These are phyloP conservation scores for Rhynchonycteris naso DNA, from an alignment of 2,797 vertebrate genomes.

Conservation along the genomic window DNA sequence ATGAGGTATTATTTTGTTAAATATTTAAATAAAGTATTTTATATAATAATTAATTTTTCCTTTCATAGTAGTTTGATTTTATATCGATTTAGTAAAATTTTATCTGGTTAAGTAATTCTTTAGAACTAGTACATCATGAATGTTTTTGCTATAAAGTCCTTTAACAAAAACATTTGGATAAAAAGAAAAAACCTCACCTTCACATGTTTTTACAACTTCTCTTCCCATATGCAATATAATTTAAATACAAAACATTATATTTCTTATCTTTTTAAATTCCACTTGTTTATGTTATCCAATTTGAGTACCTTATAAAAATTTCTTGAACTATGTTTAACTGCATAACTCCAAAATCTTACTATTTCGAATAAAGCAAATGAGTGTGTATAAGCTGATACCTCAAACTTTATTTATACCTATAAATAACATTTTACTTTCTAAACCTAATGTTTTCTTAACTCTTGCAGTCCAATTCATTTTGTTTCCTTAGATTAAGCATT, in stretches of 20 bases:
- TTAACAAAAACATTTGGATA: neutral
- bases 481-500: neutral
- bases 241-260: neutral
- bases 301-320: neutral
- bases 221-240: neutral
- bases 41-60: neutral
- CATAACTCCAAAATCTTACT: neutral
- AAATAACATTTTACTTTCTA: neutral
- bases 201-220: neutral
- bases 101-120: neutral
- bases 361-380: neutral
- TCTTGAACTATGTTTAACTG: neutral
- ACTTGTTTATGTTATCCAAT: neutral
- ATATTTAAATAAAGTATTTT: neutral
- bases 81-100: neutral
- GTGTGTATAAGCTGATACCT: neutral
- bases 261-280: neutral
- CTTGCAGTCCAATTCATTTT: neutral
- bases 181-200: neutral
- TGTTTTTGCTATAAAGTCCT: neutral
- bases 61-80: neutral
- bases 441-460: conserved; percentile 19
- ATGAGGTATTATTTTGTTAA: neutral
- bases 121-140: neutral
- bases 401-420: neutral